Evolutionary conservation across 2,797 vertebrate genomes (phyloP).

Genomic region (Podarcis lilfordi): DNA sequence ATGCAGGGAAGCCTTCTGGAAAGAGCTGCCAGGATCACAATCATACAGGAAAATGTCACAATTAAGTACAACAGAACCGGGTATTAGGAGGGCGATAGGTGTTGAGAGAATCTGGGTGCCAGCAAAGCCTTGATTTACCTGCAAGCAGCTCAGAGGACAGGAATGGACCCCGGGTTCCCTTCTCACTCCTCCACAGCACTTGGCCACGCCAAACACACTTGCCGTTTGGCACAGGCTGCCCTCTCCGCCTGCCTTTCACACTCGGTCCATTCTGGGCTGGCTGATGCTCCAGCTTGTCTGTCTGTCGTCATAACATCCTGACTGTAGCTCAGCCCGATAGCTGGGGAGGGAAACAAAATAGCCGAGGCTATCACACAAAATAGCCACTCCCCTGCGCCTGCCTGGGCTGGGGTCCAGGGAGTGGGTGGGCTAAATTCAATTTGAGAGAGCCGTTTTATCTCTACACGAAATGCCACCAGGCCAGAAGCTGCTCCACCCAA

Average conservation of each 20-base stretch:
- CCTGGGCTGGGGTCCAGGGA: constrained; percentile 16
- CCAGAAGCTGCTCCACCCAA: neutral
- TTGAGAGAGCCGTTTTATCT: neutral
- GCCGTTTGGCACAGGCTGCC: neutral
- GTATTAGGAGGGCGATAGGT: neutral
- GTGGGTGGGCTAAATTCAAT: neutral
- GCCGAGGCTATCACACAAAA: neutral
- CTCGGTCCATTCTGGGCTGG: neutral
- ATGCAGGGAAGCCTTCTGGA: neutral
- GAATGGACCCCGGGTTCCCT: neutral
- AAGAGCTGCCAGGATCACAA: neutral
- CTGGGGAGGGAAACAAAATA: constrained; percentile 16
- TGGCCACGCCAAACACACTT: neutral
- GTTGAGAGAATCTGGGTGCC: neutral
- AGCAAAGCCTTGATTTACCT: constrained; percentile 11
- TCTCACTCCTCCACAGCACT: neutral
- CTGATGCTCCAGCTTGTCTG: constrained; percentile 2
- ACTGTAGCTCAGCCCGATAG: constrained; percentile 2
- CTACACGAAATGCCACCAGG: neutral
- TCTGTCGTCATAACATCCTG: constrained; percentile 32
- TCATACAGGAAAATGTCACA: neutral
- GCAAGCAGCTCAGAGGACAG: neutral
- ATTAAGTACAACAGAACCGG: neutral
- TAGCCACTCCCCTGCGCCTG: constrained; percentile 26
- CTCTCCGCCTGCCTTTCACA: neutral